Percentiles rank a stretch among this genome's conserved stretches.
These are phyloP conservation scores for Bubo blakistoni DNA, from an alignment of 2,113 vertebrate genomes.

Conservation along the genomic window DNA sequence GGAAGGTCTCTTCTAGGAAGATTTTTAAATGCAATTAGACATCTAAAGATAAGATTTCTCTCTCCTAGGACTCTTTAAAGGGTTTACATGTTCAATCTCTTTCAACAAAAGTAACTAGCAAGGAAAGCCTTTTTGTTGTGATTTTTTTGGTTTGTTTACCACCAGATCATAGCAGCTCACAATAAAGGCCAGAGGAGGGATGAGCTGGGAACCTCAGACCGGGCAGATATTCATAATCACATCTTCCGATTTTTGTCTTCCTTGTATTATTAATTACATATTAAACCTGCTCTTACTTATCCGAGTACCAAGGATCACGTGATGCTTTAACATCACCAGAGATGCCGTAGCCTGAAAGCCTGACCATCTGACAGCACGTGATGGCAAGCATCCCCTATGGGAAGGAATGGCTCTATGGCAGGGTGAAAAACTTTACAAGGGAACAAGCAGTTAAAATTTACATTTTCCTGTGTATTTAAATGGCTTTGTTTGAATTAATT, in stretches of 20 bases:
- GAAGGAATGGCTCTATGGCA: not conserved
- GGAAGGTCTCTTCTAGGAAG: not conserved
- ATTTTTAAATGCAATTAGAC: not conserved
- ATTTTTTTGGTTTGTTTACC: not conserved
- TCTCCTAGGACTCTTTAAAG: not conserved
- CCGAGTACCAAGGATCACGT: not conserved
- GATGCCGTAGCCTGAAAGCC: not conserved
- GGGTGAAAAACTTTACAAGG: not conserved
- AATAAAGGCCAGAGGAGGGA: not conserved
- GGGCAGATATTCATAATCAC: not conserved
- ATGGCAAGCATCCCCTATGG: rapidly evolving
- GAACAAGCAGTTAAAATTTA: not conserved
- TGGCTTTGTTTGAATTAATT: not conserved
- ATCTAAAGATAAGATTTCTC: not conserved
- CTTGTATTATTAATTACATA: not conserved
- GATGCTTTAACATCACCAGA: not conserved
- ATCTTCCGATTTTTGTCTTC: not conserved
- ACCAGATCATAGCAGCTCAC: not conserved
- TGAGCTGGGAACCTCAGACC: not conserved
- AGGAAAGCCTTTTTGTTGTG: not conserved
- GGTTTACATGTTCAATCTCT: not conserved
- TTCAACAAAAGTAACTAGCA: not conserved
- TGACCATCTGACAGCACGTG: not conserved
- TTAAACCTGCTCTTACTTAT: not conserved
- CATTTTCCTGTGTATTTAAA: not conserved